These are phyloP conservation scores for Helicorthomorpha holstii DNA, from an alignment of 1,140 invertebrate species.

Conservation along the genomic window DNA sequence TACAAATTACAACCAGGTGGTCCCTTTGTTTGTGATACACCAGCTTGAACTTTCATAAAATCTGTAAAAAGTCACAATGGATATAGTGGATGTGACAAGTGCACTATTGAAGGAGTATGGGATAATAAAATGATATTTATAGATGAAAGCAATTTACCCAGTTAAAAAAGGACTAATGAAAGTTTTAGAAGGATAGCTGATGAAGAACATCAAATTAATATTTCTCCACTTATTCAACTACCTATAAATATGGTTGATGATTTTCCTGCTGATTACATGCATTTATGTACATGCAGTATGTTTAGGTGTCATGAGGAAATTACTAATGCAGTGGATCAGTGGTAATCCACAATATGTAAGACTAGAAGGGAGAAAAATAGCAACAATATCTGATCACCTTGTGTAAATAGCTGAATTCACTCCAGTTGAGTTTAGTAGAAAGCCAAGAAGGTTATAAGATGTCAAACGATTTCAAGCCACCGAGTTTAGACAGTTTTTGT, in stretches of 20 bases:
- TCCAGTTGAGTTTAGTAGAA: slow-evolving; percentile 25
- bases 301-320: slow-evolving; percentile 18
- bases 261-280: slow-evolving; percentile 22
- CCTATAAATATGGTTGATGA: slow-evolving; percentile 15
- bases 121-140: slow-evolving; percentile 15
- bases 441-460: slow-evolving; percentile 22
- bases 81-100: slow-evolving; percentile 23
- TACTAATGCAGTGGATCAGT: slow-evolving; percentile 18
- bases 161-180: slow-evolving; percentile 17
- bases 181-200: slow-evolving; percentile 14
- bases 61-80: slow-evolving; percentile 20
- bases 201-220: slow-evolving; percentile 11
- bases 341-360: slow-evolving; percentile 8
- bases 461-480: slow-evolving; percentile 28
- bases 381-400: slow-evolving; percentile 10
- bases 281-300: slow-evolving; percentile 20
- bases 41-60: slow-evolving; percentile 21
- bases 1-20: slow-evolving; percentile 20
- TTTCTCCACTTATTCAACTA: slow-evolving; percentile 3
- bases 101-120: slow-evolving; percentile 16
- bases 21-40: no score
- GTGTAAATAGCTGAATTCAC: slow-evolving; percentile 8
- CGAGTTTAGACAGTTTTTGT: slow-evolving; percentile 28
- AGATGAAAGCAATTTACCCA: slow-evolving; percentile 9
- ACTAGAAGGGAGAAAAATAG: not conserved